Evolutionary conservation across 2,888 invertebrate species (phyloP).

Genomic region (Pseudococcus jackbeardsleyi): DNA sequence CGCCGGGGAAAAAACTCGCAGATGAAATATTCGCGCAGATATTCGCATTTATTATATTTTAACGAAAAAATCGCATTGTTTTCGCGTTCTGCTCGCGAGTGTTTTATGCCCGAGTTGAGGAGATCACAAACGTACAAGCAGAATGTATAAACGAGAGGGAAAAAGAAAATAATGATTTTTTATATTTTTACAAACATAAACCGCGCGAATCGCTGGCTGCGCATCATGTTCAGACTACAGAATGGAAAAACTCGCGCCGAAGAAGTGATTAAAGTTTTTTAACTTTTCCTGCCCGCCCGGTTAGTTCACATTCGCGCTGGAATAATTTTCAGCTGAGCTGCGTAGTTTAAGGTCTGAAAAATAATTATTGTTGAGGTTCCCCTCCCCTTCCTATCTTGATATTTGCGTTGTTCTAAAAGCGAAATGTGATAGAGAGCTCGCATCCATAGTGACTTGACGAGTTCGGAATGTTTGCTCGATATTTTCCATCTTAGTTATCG

Average conservation of each 20-base stretch:
- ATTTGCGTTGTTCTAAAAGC: background rate
- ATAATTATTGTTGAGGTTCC: background rate
- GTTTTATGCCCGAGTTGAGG: background rate
- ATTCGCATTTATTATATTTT: conserved; percentile 37
- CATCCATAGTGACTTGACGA: conserved; percentile 27
- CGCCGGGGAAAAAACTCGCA: background rate
- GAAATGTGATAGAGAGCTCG: conserved; percentile 13
- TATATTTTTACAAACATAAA: conserved; percentile 20
- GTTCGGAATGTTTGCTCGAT: conserved; percentile 45
- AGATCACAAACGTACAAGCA: background rate
- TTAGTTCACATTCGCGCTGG: conserved; percentile 1
- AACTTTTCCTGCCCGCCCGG: background rate
- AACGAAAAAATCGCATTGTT: conserved; percentile 17
- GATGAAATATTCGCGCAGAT: background rate
- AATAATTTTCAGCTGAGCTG: background rate
- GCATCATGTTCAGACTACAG: background rate
- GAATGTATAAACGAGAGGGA: background rate
- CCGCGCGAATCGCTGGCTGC: background rate
- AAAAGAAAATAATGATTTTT: conserved; percentile 25
- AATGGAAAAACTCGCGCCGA: conserved; percentile 19
- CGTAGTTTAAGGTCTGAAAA: conserved; percentile 4
- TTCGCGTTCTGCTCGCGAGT: background rate
- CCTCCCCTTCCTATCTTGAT: background rate
- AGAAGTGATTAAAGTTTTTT: conserved; percentile 18
- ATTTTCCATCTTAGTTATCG: conserved; percentile 40